Conservation (phyloP, 2,113 vertebrate genomes). For the Myotis brandtii region DNA sequence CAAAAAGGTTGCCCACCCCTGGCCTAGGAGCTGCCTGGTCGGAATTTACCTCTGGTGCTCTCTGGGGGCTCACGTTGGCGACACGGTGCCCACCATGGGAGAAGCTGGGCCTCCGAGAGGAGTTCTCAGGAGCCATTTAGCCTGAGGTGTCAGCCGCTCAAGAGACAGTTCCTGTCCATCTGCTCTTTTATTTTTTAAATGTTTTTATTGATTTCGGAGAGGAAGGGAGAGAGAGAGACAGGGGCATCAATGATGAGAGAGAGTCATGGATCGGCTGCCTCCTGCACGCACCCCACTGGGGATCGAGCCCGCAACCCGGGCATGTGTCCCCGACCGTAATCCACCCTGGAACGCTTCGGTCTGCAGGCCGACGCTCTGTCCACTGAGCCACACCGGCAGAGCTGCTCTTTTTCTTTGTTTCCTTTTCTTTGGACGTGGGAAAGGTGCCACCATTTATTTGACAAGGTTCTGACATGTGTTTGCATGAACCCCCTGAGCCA, state of each 20-base stretch:
- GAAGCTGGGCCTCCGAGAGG: background rate
- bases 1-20: too few species aligned
- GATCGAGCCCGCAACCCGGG: too few species aligned
- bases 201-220: too few species aligned
- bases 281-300: too few species aligned
- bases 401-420: background rate
- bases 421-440: background rate
- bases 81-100: background rate
- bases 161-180: background rate
- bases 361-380: too few species aligned
- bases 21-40: background rate
- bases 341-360: too few species aligned
- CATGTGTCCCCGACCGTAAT: too few species aligned
- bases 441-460: background rate
- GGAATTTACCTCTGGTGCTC: background rate
- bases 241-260: too few species aligned
- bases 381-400: too few species aligned
- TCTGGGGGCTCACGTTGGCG: background rate
- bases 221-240: too few species aligned
- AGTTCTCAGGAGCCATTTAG: background rate
- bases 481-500: background rate
- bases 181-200: background rate
- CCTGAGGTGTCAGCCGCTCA: background rate
- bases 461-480: background rate
- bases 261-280: too few species aligned